These are phyloP conservation scores for Anthonomus grandis DNA, from an alignment of 1,140 invertebrate species.

Conservation along the genomic window DNA sequence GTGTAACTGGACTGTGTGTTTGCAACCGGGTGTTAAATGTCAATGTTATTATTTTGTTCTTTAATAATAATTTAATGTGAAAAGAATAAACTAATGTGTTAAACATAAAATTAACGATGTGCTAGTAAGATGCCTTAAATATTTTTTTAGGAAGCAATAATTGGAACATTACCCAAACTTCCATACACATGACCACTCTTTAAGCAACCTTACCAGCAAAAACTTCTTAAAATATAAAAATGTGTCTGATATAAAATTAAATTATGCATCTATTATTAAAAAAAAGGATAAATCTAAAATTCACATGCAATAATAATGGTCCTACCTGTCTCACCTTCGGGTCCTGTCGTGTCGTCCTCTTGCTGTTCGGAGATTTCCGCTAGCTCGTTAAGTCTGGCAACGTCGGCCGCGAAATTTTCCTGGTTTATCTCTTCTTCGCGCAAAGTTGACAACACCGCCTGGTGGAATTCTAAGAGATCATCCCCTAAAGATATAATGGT, in stretches of 20 bases:
- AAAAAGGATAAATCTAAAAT: too few relatives aligned
- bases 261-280: neutral
- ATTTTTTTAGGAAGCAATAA: too few relatives aligned
- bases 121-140: too few relatives aligned
- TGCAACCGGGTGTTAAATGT: too few relatives aligned
- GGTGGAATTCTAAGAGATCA: constrained; percentile 91
- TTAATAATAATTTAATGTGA: too few relatives aligned
- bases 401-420: constrained; percentile 59
- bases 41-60: too few relatives aligned
- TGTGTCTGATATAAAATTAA: neutral
- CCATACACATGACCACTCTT: too few relatives aligned
- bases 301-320: constrained; percentile 30
- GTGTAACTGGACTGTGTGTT: constrained; percentile 31
- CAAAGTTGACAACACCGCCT: constrained; percentile 62
- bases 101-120: neutral
- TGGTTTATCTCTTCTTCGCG: constrained; percentile 62
- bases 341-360: constrained; percentile 57
- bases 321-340: constrained; percentile 58
- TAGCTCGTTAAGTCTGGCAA: constrained; percentile 62
- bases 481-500: constrained; percentile 53
- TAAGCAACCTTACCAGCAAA: too few relatives aligned
- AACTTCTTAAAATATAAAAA: too few relatives aligned
- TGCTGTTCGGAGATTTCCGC: constrained; percentile 61
- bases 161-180: neutral
- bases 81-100: neutral